Evolutionary conservation across 2,113 vertebrate species (phyloP).

Genomic region (Corynorhinus townsendii): DNA sequence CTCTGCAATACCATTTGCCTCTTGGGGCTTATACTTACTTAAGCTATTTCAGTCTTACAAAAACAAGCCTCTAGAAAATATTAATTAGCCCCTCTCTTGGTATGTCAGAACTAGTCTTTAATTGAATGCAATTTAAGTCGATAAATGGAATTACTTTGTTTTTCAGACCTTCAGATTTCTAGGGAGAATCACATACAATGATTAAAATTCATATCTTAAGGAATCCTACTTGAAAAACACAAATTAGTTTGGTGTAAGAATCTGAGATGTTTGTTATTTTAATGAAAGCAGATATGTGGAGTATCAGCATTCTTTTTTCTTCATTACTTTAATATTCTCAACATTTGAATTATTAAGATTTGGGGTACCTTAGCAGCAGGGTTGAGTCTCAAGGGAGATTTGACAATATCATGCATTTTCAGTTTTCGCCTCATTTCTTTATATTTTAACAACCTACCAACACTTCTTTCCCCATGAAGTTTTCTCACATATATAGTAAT

Average conservation of each 20-base stretch:
- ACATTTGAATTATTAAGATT: not conserved
- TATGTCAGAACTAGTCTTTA: conserved; percentile 15
- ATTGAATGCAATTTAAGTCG: conserved; percentile 39
- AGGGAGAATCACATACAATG: not conserved
- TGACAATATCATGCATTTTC: conserved; percentile 30
- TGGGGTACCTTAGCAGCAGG: not conserved
- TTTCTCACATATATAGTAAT: not conserved
- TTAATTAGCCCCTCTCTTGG: conserved; percentile 36
- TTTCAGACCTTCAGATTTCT: conserved; percentile 16
- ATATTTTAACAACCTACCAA: conserved; percentile 41
- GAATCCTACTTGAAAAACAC: not conserved
- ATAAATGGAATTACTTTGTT: not conserved
- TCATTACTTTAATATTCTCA: not conserved
- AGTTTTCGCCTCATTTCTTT: conserved; percentile 28
- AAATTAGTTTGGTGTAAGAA: not conserved
- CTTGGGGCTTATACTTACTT: not conserved
- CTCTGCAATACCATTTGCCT: not conserved
- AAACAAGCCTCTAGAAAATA: conserved; percentile 23
- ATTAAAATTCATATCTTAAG: conserved; percentile 9
- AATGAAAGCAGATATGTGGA: not conserved
- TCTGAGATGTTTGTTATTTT: conserved; percentile 14
- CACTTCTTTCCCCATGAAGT: not conserved
- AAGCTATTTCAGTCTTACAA: not conserved
- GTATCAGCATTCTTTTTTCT: not conserved
- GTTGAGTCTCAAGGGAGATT: not conserved